Conservation (phyloP, 2,797 vertebrate species). For the Apogon hyalosoma region DNA sequence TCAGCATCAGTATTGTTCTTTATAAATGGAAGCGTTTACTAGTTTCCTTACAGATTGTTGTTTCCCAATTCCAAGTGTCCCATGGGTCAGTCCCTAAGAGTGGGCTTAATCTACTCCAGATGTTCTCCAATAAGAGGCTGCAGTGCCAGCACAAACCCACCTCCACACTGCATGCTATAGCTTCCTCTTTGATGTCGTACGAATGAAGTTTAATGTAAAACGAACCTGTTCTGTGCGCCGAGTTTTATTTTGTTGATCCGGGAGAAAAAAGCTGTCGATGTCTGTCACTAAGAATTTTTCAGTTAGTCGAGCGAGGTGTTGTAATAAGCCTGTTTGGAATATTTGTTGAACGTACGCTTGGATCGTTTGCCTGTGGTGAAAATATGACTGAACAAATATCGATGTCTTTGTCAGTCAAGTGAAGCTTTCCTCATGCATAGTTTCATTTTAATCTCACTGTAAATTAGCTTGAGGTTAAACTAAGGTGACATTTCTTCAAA, state of each 20-base stretch:
- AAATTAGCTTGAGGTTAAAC: constrained; percentile 22
- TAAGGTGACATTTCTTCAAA: constrained; percentile 27
- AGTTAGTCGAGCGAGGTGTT: constrained; percentile 63
- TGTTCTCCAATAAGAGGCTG: constrained; percentile 80
- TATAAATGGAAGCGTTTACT: constrained; percentile 65
- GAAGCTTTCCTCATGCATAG: constrained; percentile 33
- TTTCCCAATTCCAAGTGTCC: constrained; percentile 77
- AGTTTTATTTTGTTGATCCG: constrained; percentile 58
- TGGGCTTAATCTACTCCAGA: constrained; percentile 82
- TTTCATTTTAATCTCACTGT: constrained; percentile 21
- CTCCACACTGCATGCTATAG: constrained; percentile 66
- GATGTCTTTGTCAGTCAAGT: constrained; percentile 49
- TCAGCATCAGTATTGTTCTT: constrained; percentile 18
- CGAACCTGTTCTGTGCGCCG: constrained; percentile 43
- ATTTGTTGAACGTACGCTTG: constrained; percentile 51
- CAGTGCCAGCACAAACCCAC: constrained; percentile 75
- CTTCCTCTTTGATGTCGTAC: constrained; percentile 75
- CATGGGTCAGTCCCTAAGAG: constrained; percentile 70
- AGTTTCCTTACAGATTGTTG: constrained; percentile 66
- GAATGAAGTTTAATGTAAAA: constrained; percentile 55
- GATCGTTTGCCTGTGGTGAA: constrained; percentile 64
- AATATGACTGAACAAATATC: constrained; percentile 69
- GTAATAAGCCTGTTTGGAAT: constrained; percentile 63
- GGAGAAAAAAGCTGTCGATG: constrained; percentile 49
- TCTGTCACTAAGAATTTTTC: constrained; percentile 46